phyloP scores from a whole-genome alignment of 37 sponge, comb jelly and placozoan species.

The Tethya wilhelma region DNA sequence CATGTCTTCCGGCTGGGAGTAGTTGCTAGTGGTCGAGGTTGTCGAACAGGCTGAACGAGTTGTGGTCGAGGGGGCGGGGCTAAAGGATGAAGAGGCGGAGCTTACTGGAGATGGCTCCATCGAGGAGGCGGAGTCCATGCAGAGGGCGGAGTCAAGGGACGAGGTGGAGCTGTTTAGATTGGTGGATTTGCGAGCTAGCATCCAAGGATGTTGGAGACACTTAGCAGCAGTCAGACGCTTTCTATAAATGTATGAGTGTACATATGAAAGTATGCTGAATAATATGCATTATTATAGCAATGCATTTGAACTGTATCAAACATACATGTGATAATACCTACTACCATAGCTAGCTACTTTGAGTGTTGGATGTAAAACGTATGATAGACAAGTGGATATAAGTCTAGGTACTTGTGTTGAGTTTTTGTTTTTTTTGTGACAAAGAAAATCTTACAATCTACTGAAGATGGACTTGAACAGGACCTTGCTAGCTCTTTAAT shows the following conservation, averaged over 20 bases:
- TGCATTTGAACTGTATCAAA: neutral
- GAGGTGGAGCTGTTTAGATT: conserved; percentile 60
- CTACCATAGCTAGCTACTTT: too few relatives aligned
- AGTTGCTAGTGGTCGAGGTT: conserved; percentile 1
- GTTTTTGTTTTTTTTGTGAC: too few relatives aligned
- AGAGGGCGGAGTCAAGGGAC: conserved; percentile 72
- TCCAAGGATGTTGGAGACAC: conserved; percentile 77
- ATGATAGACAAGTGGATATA: too few relatives aligned
- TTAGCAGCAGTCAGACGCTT: conserved; percentile 54
- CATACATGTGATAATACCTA: too few relatives aligned
- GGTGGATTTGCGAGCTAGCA: conserved; percentile 9
- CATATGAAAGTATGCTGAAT: neutral
- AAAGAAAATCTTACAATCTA: too few relatives aligned
- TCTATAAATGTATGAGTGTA: conserved; percentile 11
- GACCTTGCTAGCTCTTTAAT: too few relatives aligned
- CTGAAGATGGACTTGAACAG: too few relatives aligned
- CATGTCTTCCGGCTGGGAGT: conserved; percentile 57
- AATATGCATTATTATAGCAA: neutral
- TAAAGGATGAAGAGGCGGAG: conserved; percentile 77
- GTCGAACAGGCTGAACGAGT: neutral
- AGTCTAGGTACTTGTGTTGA: too few relatives aligned
- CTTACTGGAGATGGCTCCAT: conserved; percentile 68
- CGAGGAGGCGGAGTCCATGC: conserved; percentile 71
- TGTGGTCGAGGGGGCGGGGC: conserved; percentile 57
- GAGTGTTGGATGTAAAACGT: too few relatives aligned